Evolutionary conservation across 2,797 vertebrate genomes (phyloP).

Genomic region (Acanthurus tractus): DNA sequence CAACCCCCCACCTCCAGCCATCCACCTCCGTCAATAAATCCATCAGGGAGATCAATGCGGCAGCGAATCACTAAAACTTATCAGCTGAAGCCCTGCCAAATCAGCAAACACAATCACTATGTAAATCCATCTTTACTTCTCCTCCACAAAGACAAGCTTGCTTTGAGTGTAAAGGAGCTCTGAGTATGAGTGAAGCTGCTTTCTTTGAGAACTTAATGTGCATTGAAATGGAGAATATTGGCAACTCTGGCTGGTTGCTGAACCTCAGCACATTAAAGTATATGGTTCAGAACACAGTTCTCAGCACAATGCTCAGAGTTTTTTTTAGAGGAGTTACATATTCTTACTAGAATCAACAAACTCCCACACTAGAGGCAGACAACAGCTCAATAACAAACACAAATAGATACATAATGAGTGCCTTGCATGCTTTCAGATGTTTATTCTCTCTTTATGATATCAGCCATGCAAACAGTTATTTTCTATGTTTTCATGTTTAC

Average conservation of each 20-base stretch:
- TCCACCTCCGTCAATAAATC: slow-evolving; percentile 86
- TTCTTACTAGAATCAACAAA: slow-evolving; percentile 53
- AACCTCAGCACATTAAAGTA: slow-evolving; percentile 56
- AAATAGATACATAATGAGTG: slow-evolving; percentile 16
- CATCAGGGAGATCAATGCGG: slow-evolving; percentile 86
- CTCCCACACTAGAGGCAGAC: slow-evolving; percentile 36
- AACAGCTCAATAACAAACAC: slow-evolving; percentile 40
- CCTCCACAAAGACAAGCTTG: slow-evolving; percentile 64
- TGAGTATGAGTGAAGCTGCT: slow-evolving; percentile 43
- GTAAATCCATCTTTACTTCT: slow-evolving; percentile 87
- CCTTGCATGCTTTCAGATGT: slow-evolving; percentile 16
- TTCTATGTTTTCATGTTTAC: slow-evolving; percentile 70
- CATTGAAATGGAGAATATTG: slow-evolving; percentile 53
- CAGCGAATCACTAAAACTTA: slow-evolving; percentile 89
- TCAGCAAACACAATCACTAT: slow-evolving; percentile 90
- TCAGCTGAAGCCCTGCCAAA: slow-evolving; percentile 87
- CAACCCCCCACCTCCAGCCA: slow-evolving; percentile 74
- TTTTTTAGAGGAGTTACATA: slow-evolving; percentile 40
- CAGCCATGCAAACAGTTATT: slow-evolving; percentile 40
- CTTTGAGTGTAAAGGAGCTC: slow-evolving; percentile 42
- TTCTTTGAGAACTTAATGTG: slow-evolving; percentile 33
- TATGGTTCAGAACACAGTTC: slow-evolving; percentile 50
- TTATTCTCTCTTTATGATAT: slow-evolving; percentile 45
- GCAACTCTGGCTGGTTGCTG: slow-evolving; percentile 39
- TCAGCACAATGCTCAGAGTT: slow-evolving; percentile 36